These are phyloP conservation scores for Noctilio leporinus DNA, from an alignment of 2,113 vertebrate species.

Conservation along the genomic window DNA sequence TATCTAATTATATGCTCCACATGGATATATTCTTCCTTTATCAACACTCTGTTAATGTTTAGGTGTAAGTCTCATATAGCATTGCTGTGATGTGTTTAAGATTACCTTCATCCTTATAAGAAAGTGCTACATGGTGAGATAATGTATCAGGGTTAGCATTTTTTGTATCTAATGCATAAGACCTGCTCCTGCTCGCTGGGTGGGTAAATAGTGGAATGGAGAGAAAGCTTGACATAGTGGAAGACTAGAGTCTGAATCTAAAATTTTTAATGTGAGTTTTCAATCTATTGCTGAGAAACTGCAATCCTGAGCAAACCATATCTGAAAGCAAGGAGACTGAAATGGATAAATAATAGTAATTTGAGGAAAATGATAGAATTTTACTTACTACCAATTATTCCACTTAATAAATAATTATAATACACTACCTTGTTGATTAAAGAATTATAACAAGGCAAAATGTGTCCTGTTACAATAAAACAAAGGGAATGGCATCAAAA, in stretches of 20 bases:
- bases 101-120: not conserved
- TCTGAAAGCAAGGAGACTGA: not conserved
- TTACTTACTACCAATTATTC: not conserved
- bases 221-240: not conserved
- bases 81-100: not conserved
- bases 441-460: not conserved
- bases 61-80: not conserved
- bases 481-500: not conserved
- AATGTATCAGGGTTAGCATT: not conserved
- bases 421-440: not conserved
- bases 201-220: not conserved
- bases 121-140: not conserved
- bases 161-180: not conserved
- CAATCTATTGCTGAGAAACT: not conserved
- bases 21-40: not conserved
- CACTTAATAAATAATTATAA: not conserved
- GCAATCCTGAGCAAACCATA: not conserved
- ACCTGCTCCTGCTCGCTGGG: not conserved
- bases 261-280: not conserved
- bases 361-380: not conserved
- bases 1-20: not conserved
- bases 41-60: not conserved
- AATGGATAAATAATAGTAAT: not conserved
- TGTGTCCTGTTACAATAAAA: not conserved
- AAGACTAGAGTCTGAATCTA: not conserved